phyloP scores from a whole-genome alignment of 2,113 vertebrate species.

The Collichthys lucidus region DNA sequence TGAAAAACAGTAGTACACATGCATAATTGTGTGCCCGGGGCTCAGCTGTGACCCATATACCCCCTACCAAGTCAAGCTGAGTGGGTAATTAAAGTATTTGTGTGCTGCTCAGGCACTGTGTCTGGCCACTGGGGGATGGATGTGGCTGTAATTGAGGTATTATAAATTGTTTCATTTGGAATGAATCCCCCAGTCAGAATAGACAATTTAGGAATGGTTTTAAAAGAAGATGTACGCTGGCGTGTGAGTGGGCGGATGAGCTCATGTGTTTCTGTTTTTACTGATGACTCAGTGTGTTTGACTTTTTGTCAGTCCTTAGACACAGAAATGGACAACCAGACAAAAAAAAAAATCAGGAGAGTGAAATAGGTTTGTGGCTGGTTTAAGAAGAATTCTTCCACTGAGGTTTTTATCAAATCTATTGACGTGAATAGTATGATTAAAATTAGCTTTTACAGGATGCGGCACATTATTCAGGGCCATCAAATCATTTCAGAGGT shows the following conservation, averaged over 20 bases:
- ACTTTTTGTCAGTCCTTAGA: conserved; percentile 28
- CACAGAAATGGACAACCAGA: background rate
- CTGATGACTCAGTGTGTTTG: background rate
- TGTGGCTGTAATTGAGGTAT: conserved; percentile 67
- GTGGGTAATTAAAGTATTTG: conserved; percentile 75
- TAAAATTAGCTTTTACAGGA: conserved; percentile 27
- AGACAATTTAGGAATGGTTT: conserved; percentile 39
- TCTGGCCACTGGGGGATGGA: conserved; percentile 58
- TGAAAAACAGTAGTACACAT: conserved; percentile 54
- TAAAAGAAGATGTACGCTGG: conserved; percentile 36
- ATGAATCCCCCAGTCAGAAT: conserved; percentile 58
- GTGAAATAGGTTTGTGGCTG: background rate
- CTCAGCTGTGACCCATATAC: conserved; percentile 69
- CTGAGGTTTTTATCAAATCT: background rate
- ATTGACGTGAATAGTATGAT: background rate
- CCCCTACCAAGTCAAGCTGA: conserved; percentile 70
- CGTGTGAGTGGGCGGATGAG: background rate
- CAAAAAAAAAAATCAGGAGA: background rate
- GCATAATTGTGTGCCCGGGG: conserved; percentile 54
- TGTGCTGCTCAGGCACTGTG: conserved; percentile 57
- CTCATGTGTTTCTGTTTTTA: background rate
- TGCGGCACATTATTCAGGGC: conserved; percentile 15
- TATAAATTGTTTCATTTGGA: conserved; percentile 64
- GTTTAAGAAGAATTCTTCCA: background rate
- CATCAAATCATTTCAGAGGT: conserved; percentile 10